Percentiles rank a stretch among this genome's conserved stretches.
phyloP scores from a whole-genome alignment of 2,888 invertebrate species.

The Noctua janthe region DNA sequence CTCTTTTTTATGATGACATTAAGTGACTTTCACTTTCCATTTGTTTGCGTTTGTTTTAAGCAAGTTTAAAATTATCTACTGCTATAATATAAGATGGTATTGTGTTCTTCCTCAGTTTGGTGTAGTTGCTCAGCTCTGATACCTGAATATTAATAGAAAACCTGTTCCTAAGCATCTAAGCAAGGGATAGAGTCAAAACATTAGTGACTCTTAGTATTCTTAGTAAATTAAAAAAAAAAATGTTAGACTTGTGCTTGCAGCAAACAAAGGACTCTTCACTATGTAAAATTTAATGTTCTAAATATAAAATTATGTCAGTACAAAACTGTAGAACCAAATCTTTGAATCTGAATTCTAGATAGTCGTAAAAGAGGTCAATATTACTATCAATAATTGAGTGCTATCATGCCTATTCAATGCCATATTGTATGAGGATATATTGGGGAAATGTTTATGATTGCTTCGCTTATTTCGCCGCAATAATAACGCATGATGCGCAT shows the following conservation, averaged over 20 bases:
- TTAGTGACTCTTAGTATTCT: background rate
- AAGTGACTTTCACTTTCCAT: slow-evolving; percentile 2
- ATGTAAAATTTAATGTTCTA: slow-evolving; percentile 32
- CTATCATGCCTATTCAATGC: background rate
- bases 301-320: slow-evolving; percentile 36
- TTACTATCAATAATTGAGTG: background rate
- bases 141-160: background rate
- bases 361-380: slow-evolving; percentile 16
- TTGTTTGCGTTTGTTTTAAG: background rate
- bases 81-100: no score
- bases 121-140: background rate
- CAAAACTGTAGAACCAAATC: background rate
- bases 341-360: slow-evolving; percentile 4
- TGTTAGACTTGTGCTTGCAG: background rate
- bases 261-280: slow-evolving; percentile 24
- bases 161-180: background rate
- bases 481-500: slow-evolving; percentile 61
- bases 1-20: background rate
- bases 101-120: background rate
- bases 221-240: background rate
- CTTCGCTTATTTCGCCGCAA: slow-evolving; percentile 39
- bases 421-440: background rate
- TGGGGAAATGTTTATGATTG: slow-evolving; percentile 4
- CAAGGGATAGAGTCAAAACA: slow-evolving; percentile 3
- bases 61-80: background rate